Percentiles rank a stretch among this genome's conserved stretches.
phyloP scores from a whole-genome alignment of 2,797 vertebrate genomes.

The Sebastes glaucus region DNA sequence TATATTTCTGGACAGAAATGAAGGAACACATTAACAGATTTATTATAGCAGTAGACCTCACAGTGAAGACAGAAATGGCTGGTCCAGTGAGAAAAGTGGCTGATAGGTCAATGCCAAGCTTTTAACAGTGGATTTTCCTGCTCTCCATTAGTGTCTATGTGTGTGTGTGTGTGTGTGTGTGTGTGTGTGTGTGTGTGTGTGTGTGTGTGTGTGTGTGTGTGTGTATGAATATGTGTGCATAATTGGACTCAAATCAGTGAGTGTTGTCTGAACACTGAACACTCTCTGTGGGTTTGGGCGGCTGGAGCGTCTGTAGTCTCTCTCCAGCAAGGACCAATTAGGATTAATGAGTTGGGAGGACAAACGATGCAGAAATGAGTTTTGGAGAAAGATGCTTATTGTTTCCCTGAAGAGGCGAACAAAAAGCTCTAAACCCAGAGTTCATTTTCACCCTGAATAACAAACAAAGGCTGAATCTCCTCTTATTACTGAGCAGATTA shows the following conservation, averaged over 20 bases:
- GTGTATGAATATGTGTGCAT: background rate
- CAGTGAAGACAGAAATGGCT: background rate
- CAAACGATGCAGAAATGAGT: conserved; percentile 15
- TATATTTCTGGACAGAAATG: background rate
- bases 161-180: background rate
- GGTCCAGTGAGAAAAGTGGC: background rate
- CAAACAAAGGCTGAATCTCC: conserved; percentile 6
- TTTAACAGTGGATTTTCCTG: background rate
- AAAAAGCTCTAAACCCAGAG: conserved; percentile 28
- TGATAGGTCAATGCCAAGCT: background rate
- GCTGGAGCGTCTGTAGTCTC: conserved; percentile 11
- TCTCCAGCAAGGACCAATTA: conserved; percentile 37
- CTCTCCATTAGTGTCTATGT: background rate
- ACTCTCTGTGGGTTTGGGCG: background rate
- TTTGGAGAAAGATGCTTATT: conserved; percentile 22
- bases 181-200: background rate
- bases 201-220: background rate
- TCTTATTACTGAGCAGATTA: conserved; percentile 24
- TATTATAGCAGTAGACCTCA: background rate
- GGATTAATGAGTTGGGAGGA: conserved; percentile 40
- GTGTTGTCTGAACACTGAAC: conserved; percentile 15
- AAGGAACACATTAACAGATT: background rate
- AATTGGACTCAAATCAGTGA: conserved; percentile 12
- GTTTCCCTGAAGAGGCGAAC: conserved; percentile 14
- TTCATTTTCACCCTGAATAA: conserved; percentile 10